Evolutionary conservation across 2,113 vertebrate genomes (phyloP), one percentile per base, ranked within the genome.

Genomic region (Oxyura jamaicensis): DNA sequence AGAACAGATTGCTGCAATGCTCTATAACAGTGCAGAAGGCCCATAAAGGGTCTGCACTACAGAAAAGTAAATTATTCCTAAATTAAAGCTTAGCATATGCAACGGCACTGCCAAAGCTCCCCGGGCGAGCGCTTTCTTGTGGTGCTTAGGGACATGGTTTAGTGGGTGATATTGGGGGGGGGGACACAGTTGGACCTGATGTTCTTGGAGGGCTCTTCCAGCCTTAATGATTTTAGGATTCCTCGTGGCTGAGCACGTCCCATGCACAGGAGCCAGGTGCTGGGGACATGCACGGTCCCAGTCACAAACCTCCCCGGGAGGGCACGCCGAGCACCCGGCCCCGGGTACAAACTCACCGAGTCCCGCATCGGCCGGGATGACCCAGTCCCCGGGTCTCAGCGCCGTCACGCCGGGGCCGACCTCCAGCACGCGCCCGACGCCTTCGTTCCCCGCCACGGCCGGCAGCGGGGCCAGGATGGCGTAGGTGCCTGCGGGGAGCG

Each of bases 401-500:
- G 96, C 73, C 0, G 92, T 96, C 84, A 99, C 99, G 3, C 68
- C 78, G 52, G 62, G 90, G 83, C 99, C 99, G 1, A 99, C 98
- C 41, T 99, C 98, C n/a, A 98, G 22, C 9, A 99, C 98, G 79
- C 98, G 97, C 36, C 98, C 99, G 4, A 99, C 98, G 0, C 99
- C 99, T 97, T 99, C 99, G 0, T 99, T 99, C 25, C 99, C 99
- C 48, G 98, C 99, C 42, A 99, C 97, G 3, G 99, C 98, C 1
- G 99, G 99, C 60, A 99, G 97, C 1, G 97, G 91, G 4, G 98
- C 97, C 41, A 99, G 97, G 66, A 99, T 96, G 17, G 98, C 98
- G 2, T 99, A 99, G 5, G 98, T 99, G 6, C 99, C 99, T 99
- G 93, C 3, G 48, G 88, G 72, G 42, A 84, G 55, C 6, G 11